phyloP scores from a whole-genome alignment of 1,140 invertebrate species.

The Aleiodes sp. region DNA sequence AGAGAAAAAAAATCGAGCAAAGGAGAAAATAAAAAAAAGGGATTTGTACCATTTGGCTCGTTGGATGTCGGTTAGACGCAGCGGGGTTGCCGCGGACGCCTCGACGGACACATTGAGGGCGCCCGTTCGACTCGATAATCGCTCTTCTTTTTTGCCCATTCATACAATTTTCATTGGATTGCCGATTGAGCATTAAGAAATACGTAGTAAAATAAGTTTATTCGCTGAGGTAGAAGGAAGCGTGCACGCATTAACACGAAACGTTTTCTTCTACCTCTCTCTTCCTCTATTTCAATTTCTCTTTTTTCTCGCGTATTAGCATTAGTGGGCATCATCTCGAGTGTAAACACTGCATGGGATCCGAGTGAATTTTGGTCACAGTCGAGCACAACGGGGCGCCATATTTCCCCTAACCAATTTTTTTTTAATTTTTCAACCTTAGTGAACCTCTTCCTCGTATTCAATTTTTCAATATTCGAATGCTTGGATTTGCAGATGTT shows the following conservation, averaged over 20 bases:
- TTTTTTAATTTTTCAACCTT: too few species aligned
- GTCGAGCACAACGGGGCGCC: conserved; percentile 61
- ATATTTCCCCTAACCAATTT: conserved; percentile 36
- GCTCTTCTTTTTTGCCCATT: conserved; percentile 55
- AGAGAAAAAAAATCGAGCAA: conserved; percentile 18
- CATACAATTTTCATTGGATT: conserved; percentile 68
- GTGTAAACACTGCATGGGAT: conserved; percentile 67
- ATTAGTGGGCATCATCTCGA: conserved; percentile 67
- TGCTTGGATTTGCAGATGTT: conserved; percentile 20
- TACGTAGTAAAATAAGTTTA: conserved; percentile 28
- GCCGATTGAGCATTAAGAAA: conserved; percentile 66
- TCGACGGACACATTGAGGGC: conserved; percentile 66
- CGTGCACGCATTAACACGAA: conserved; percentile 45
- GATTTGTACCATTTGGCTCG: conserved; percentile 59
- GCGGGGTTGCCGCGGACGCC: conserved; percentile 64
- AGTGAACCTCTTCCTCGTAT: not conserved
- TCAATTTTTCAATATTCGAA: conserved; percentile 25
- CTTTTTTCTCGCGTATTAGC: conserved; percentile 58
- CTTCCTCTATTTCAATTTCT: not conserved
- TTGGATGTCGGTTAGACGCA: conserved; percentile 61
- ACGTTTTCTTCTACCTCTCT: too few species aligned
- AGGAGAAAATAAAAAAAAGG: conserved; percentile 31
- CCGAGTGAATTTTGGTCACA: conserved; percentile 63
- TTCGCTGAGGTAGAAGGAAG: conserved; percentile 16
- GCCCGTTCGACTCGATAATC: conserved; percentile 67